Conservation (phyloP, 2,113 vertebrate species). For the Grammomys surdaster region DNA sequence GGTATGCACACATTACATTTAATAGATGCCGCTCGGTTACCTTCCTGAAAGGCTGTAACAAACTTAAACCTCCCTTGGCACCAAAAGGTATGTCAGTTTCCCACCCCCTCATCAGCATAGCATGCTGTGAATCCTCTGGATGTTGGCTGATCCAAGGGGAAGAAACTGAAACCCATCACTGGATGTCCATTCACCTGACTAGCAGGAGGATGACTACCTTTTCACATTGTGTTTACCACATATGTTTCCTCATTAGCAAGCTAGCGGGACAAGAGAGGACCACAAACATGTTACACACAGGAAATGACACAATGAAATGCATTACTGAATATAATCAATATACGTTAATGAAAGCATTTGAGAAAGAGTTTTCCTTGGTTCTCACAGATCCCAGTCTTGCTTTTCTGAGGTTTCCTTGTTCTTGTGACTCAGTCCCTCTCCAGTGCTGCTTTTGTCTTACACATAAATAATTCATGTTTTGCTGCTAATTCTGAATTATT, state of each 20-base stretch:
- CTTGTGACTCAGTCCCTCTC: not conserved
- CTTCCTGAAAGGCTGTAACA: not conserved
- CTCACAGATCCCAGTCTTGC: not conserved
- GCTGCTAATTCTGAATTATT: not conserved
- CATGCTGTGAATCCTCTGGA: conserved; percentile 24
- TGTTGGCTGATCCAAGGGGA: not conserved
- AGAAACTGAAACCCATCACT: conserved; percentile 42
- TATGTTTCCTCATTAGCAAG: not conserved
- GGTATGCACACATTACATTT: not conserved
- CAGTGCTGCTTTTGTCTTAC: not conserved
- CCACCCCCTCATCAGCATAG: not conserved
- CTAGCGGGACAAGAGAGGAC: not conserved
- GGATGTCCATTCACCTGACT: not conserved
- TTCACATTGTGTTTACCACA: conserved; percentile 2
- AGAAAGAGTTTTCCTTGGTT: not conserved
- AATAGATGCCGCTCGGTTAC: not conserved
- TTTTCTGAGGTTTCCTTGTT: not conserved
- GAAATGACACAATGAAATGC: not conserved
- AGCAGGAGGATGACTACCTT: not conserved
- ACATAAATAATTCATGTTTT: not conserved
- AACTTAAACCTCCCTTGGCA: conserved; percentile 20
- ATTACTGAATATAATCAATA: not conserved
- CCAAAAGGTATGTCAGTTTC: not conserved
- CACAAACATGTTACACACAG: no score
- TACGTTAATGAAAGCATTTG: not conserved